A percentile compares a stretch with the other conserved stretches of the same genome.
Conservation (phyloP, 2,113 vertebrate genomes). For the Gambusia holbrooki region DNA sequence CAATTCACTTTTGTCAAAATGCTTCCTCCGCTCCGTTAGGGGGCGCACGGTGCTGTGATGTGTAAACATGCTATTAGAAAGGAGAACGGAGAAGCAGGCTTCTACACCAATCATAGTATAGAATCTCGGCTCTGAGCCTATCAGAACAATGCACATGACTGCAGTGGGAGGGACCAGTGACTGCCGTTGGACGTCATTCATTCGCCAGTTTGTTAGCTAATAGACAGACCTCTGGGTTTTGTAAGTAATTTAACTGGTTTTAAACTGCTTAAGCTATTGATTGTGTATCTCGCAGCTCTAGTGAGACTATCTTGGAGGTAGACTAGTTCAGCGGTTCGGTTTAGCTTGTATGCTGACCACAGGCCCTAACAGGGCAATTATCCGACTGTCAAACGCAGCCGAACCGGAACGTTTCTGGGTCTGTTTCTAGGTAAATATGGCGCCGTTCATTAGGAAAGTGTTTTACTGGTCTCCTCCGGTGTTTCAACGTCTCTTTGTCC, state of each 20-base stretch:
- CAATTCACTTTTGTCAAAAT: background rate
- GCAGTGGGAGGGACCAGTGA: slow-evolving; percentile 2
- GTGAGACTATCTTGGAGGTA: slow-evolving; percentile 25
- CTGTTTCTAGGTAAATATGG: background rate
- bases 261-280: background rate
- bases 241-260: background rate
- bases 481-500: background rate
- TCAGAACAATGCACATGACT: background rate
- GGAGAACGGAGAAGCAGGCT: background rate
- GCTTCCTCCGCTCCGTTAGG: slow-evolving; percentile 10
- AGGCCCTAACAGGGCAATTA: background rate
- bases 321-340: background rate
- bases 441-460: background rate
- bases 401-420: background rate
- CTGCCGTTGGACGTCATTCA: background rate
- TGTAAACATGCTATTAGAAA: fast-evolving
- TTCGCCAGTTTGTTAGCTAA: background rate
- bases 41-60: background rate
- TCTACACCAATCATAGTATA: slow-evolving; percentile 7
- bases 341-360: slow-evolving; percentile 47
- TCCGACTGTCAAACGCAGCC: background rate
- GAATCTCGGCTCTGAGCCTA: background rate
- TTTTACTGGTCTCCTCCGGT: background rate
- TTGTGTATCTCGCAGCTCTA: background rate
- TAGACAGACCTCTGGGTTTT: no score